These are phyloP conservation scores for Thecocarcelia acutangulata DNA, from an alignment of 2,888 invertebrate genomes.

Conservation along the genomic window DNA sequence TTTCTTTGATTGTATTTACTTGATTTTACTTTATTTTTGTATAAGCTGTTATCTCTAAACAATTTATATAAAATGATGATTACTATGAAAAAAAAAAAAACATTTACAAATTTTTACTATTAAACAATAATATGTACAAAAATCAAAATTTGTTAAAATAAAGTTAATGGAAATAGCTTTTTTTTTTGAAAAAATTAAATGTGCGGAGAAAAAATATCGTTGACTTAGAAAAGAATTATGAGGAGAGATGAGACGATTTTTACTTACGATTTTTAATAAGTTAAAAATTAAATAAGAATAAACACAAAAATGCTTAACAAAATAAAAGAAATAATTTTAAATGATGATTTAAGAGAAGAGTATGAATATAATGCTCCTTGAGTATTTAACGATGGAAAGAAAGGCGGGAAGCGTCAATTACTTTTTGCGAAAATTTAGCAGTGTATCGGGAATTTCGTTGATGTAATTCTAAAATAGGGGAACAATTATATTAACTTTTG, in stretches of 20 bases:
- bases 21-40: constrained; percentile 49
- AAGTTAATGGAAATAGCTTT: background rate
- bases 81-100: constrained; percentile 51
- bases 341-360: constrained; percentile 2
- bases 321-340: background rate
- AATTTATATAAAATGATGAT: constrained; percentile 55
- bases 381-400: constrained; percentile 51
- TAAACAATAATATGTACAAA: constrained; percentile 79
- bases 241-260: constrained; percentile 2
- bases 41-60: constrained; percentile 47
- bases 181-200: constrained; percentile 35
- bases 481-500: background rate
- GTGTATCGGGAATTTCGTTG: constrained; percentile 81
- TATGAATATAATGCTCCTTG: constrained; percentile 62
- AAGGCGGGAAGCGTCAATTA: constrained; percentile 66
- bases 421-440: constrained; percentile 79
- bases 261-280: constrained; percentile 31
- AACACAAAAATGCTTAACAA: background rate
- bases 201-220: constrained; percentile 30
- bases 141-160: constrained; percentile 41
- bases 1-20: constrained; percentile 18
- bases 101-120: constrained; percentile 74
- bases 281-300: constrained; percentile 21
- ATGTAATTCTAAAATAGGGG: constrained; percentile 80
- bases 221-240: constrained; percentile 67